These are phyloP conservation scores for Myotis myotis DNA, from an alignment of 2,797 vertebrate genomes.

Conservation along the genomic window DNA sequence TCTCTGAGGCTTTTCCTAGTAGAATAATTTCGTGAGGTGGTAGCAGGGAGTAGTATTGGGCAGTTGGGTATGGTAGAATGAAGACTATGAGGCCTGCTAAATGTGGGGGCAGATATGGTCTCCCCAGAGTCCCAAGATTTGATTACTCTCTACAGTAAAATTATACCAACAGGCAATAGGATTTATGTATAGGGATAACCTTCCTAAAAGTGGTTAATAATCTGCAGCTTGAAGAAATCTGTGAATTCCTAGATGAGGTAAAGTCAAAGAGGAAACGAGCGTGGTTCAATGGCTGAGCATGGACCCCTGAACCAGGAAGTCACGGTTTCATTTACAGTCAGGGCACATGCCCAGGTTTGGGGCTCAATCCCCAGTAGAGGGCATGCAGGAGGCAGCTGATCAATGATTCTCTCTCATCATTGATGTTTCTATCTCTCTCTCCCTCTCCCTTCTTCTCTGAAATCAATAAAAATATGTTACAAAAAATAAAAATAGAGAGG, in stretches of 20 bases:
- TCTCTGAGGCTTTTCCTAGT: not conserved
- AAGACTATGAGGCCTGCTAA: not conserved
- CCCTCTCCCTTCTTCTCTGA: too few species aligned
- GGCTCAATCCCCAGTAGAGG: too few species aligned
- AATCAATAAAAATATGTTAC: too few species aligned
- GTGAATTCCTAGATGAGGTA: not conserved
- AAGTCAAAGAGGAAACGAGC: not conserved
- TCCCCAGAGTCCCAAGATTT: not conserved
- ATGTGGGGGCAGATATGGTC: not conserved
- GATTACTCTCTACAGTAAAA: not conserved
- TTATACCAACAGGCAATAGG: not conserved
- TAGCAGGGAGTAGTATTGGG: not conserved
- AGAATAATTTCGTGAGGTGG: not conserved
- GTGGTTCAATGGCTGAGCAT: too few species aligned
- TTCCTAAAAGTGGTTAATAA: constrained; percentile 33
- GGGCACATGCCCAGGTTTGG: too few species aligned
- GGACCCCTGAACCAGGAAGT: too few species aligned
- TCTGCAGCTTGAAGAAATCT: not conserved
- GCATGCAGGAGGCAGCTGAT: too few species aligned
- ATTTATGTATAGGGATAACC: not conserved
- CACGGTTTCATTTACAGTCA: too few species aligned
- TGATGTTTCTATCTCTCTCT: too few species aligned
- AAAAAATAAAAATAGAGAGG: not conserved
- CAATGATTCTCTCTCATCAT: too few species aligned
- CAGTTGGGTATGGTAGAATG: not conserved